Conservation (phyloP, 2,888 invertebrate genomes). For the Onchidella celtica region DNA sequence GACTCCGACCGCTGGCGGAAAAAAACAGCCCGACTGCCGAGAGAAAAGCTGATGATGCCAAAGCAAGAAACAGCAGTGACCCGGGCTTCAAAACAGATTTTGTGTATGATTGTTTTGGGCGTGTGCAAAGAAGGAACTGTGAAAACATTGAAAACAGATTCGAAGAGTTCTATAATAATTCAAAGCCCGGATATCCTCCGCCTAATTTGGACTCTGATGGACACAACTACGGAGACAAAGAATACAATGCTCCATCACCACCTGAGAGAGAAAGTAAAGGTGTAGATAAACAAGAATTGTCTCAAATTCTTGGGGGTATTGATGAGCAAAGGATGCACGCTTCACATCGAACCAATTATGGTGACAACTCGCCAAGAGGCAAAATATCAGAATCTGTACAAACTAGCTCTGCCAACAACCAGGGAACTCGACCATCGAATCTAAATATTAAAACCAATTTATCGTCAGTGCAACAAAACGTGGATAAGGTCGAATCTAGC, state of each 20-base stretch:
- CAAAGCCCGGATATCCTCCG: constrained; percentile 73
- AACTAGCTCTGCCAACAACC: not conserved
- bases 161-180: constrained; percentile 68
- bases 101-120: constrained; percentile 55
- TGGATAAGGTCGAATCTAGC: constrained; percentile 37
- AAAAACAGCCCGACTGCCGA: constrained; percentile 77
- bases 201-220: constrained; percentile 84
- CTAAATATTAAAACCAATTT: constrained; percentile 60
- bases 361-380: not conserved
- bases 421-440: constrained; percentile 31
- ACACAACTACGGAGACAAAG: constrained; percentile 83
- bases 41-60: constrained; percentile 60
- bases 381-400: not conserved
- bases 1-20: constrained; percentile 83
- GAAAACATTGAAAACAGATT: constrained; percentile 56
- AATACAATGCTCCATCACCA: constrained; percentile 87
- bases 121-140: constrained; percentile 56
- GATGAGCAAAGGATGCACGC: not conserved
- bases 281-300: constrained; percentile 60
- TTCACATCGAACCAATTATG: not conserved
- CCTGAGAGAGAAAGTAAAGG: constrained; percentile 84
- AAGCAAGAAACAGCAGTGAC: constrained; percentile 68
- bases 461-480: constrained; percentile 40
- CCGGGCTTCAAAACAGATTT: constrained; percentile 70
- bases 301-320: constrained; percentile 53